Conservation (phyloP, 2,797 vertebrate species). For the Spinus olivaceus region DNA sequence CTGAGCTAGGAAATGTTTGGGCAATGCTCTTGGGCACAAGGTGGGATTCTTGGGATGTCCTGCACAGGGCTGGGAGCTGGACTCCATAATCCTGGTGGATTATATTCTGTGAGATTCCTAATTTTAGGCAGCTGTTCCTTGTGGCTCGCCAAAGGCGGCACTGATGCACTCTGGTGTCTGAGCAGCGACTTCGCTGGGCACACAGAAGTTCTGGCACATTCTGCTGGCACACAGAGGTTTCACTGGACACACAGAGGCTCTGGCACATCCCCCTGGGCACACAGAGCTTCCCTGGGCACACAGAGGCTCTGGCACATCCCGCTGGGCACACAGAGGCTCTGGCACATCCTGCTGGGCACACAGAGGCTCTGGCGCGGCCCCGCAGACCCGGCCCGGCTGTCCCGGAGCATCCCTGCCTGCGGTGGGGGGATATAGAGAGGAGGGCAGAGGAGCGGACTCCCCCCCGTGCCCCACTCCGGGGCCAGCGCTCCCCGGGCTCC, state of each 20-base stretch:
- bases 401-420: background rate
- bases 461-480: background rate
- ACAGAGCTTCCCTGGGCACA: background rate
- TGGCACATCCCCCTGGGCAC: background rate
- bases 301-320: background rate
- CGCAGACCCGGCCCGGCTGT: background rate
- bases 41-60: too few relatives aligned
- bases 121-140: rapidly evolving
- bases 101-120: rapidly evolving
- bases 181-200: rapidly evolving
- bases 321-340: too few relatives aligned
- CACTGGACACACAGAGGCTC: too few relatives aligned
- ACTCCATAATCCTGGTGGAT: background rate
- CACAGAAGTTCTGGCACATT: background rate
- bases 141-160: rapidly evolving
- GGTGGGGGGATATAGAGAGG: rapidly evolving
- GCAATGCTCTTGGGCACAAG: rapidly evolving
- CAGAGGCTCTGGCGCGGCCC: background rate
- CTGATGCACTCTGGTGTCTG: rapidly evolving
- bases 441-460: background rate
- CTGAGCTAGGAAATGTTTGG: background rate
- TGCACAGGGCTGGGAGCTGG: background rate
- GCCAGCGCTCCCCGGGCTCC: background rate
- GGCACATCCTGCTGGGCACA: background rate
- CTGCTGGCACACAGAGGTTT: too few relatives aligned